Evolutionary conservation across 2,113 vertebrate species (phyloP), one percentile per base, ranked within the genome.

Genomic region (Epinephelus moara): DNA sequence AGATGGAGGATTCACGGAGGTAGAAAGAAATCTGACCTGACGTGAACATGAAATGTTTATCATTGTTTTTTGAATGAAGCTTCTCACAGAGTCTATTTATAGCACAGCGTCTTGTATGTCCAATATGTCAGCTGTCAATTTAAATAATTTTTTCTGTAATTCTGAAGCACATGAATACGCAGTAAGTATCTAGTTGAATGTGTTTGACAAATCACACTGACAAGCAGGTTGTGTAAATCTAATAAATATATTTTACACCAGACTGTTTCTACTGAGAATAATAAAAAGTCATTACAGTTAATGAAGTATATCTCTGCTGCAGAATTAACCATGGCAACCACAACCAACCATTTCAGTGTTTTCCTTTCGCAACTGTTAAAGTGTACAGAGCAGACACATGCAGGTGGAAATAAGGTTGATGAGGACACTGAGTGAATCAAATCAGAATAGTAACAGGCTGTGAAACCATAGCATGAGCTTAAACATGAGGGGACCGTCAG

Each of bases 1-100:
- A 37, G 53, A 74, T 15, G 30, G 18, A 63, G 19, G 50, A 37
- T 40, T 74, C n/a, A 47, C 57, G 52, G 30, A 47, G 40, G 63
- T 68, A 63, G 63, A 79, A 47, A 49, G 70, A 82, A 88, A 86
- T 84, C 21, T 76, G 78, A 82, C 19, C 59, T 63, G 70, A 67
- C 10, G 37, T 70, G 25, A 74, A 67, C 60, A 59, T 50, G 5
- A 84, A 78, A 66, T 40, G 49, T 70, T 72, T 19, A 25, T 55
- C 12, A 40, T n/a, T 50, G 30, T 33, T 74, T 70, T 66, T 23
- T 52, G 23, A 79, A 73, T n/a, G 18, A 71, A 55, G 40, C 6
- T 19, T 66, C 40, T 52, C 33, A 45, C 18, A 30, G 40, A 74
- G 60, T 25, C 19, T 8, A 10, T 59, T 37, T 17, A 7, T 45